Percentiles rank a stretch among this genome's conserved stretches.
phyloP scores from a whole-genome alignment of 2,113 vertebrate species.

The Lethenteron camtschaticum region DNA sequence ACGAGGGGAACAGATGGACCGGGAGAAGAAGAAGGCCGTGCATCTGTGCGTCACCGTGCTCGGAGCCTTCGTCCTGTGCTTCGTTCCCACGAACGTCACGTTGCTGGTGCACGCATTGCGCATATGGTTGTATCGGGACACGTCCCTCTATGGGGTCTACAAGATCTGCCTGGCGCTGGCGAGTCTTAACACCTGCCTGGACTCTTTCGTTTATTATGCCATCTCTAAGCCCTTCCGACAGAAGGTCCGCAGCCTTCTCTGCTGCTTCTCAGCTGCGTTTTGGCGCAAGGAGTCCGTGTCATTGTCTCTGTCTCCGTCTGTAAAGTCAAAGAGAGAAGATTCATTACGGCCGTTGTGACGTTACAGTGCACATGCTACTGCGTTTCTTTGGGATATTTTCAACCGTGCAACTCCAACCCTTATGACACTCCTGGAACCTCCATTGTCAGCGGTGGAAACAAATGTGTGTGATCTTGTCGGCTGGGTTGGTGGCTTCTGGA shows the following conservation, averaged over 20 bases:
- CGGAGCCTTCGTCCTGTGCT: background rate
- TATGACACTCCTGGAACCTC: no score
- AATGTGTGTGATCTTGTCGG: no score
- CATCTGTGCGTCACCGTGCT: conserved; percentile 1
- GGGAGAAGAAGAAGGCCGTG: background rate
- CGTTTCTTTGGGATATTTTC: no score
- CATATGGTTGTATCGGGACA: background rate
- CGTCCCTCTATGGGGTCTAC: background rate
- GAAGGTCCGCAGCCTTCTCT: background rate
- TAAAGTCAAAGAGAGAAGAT: no score
- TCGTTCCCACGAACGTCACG: background rate
- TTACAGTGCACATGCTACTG: no score
- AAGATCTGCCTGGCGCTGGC: conserved; percentile 2
- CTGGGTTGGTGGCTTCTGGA: no score
- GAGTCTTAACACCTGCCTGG: background rate
- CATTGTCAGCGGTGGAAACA: no score
- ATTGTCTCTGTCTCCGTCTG: no score
- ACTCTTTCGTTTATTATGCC: background rate
- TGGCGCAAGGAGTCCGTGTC: no score
- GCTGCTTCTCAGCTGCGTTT: background rate
- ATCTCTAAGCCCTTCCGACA: background rate
- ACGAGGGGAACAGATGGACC: background rate
- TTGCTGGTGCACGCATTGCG: background rate
- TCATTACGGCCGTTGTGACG: no score
- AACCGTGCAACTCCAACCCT: no score